phyloP scores from a whole-genome alignment of 53 echinoderm and acorn worm genomes.

The Patiria pectinifera region DNA sequence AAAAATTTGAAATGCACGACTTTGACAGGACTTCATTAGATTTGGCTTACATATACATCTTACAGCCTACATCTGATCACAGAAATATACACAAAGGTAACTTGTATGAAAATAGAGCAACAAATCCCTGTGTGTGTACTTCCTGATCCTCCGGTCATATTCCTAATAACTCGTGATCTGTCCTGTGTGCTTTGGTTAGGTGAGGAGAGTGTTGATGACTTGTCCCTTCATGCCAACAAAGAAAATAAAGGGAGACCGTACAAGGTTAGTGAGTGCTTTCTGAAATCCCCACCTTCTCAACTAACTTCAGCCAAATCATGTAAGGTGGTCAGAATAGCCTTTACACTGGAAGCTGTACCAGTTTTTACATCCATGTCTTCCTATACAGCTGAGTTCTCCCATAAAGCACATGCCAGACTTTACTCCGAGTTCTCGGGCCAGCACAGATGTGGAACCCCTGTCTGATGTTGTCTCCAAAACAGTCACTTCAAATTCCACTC shows the following conservation, averaged over 20 bases:
- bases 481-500: not conserved
- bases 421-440: constrained; percentile 52
- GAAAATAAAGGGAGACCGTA: constrained; percentile 34
- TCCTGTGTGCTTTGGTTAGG: constrained; percentile 6
- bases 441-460: constrained; percentile 55
- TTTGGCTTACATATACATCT: no score
- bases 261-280: constrained; percentile 28
- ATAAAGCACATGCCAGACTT: constrained; percentile 37
- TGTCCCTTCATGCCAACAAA: constrained; percentile 45
- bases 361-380: not conserved
- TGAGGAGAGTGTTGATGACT: constrained; percentile 32
- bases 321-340: not conserved
- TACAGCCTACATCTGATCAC: not conserved
- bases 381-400: constrained; percentile 35
- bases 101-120: not conserved
- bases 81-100: not conserved
- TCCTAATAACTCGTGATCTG: not conserved
- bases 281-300: not conserved
- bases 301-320: not conserved
- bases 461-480: constrained; percentile 8
- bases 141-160: not conserved
- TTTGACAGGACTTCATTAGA: no score
- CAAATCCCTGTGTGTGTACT: not conserved
- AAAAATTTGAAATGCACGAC: no score
- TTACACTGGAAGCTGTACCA: not conserved